These are phyloP conservation scores for Thomomys bottae DNA, from an alignment of 2,113 vertebrate species.

Conservation along the genomic window DNA sequence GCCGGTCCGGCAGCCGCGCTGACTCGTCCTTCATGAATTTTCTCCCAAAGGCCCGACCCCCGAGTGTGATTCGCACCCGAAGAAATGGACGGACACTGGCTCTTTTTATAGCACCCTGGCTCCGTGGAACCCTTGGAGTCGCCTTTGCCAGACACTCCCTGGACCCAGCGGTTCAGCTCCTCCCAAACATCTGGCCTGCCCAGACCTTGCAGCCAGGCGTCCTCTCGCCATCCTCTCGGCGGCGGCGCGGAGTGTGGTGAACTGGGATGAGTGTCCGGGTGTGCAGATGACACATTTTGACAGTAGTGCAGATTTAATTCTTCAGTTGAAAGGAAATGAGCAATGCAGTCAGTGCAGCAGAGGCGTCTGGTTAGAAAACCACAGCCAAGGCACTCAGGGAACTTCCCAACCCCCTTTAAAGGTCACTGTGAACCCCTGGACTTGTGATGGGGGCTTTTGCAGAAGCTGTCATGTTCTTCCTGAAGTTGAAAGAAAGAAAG, in stretches of 20 bases:
- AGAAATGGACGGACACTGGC: constrained; percentile 2
- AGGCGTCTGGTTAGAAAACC: constrained; percentile 9
- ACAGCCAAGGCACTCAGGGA: neutral
- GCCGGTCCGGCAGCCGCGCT: neutral
- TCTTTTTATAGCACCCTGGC: neutral
- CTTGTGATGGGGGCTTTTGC: neutral
- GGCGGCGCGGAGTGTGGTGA: neutral
- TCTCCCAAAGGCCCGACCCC: constrained; percentile 23
- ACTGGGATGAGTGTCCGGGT: neutral
- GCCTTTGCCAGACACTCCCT: neutral
- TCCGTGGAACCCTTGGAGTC: neutral
- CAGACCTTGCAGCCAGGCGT: neutral
- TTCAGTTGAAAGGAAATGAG: constrained; percentile 54
- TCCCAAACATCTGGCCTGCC: constrained; percentile 36
- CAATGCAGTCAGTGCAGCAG: constrained; percentile 9
- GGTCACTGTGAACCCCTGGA: constrained; percentile 9
- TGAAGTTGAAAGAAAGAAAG: constrained; percentile 4
- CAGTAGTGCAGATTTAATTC: constrained; percentile 29
- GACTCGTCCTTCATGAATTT: constrained; percentile 47
- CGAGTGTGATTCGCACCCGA: constrained; percentile 14
- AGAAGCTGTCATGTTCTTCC: neutral
- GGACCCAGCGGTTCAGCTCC: neutral
- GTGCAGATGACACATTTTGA: constrained; percentile 47
- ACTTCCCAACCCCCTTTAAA: neutral
- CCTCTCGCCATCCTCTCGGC: too few relatives aligned